These are phyloP conservation scores for Conchocele bisecta DNA, from an alignment of 2,888 invertebrate species.

Conservation along the genomic window DNA sequence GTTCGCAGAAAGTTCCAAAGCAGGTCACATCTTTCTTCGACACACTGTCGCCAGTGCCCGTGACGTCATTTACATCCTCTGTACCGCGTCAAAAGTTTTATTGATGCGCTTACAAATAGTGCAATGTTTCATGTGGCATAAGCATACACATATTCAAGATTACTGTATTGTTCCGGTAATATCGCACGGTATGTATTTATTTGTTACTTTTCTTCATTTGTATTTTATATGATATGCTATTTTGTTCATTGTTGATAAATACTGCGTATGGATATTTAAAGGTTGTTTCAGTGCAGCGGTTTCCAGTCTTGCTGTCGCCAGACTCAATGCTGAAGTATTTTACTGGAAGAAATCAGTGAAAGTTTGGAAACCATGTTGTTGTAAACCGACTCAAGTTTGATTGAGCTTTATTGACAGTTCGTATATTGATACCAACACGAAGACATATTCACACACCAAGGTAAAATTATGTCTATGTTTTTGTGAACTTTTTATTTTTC, in stretches of 20 bases:
- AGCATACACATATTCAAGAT: too few species aligned
- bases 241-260: neutral
- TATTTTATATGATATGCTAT: too few species aligned
- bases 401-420: too few species aligned
- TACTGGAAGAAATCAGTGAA: slow-evolving; percentile 20
- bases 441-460: too few species aligned
- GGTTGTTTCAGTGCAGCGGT: slow-evolving; percentile 41
- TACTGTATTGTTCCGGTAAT: too few species aligned
- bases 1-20: neutral
- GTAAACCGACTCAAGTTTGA: neutral
- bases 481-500: too few species aligned
- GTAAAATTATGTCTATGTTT: too few species aligned
- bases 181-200: too few species aligned
- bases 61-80: slow-evolving; percentile 69
- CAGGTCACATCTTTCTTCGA: slow-evolving; percentile 61
- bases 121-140: too few species aligned
- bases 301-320: slow-evolving; percentile 81
- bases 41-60: slow-evolving; percentile 75
- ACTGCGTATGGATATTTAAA: slow-evolving; percentile 1
- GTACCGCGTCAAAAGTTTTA: slow-evolving; percentile 22
- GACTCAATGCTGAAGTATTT: slow-evolving; percentile 69
- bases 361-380: slow-evolving; percentile 37
- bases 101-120: too few species aligned
- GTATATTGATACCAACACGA: too few species aligned
- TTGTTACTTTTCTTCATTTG: neutral